Evolutionary conservation across 2,113 vertebrate genomes (phyloP).

Genomic region (Laticauda laticaudata): DNA sequence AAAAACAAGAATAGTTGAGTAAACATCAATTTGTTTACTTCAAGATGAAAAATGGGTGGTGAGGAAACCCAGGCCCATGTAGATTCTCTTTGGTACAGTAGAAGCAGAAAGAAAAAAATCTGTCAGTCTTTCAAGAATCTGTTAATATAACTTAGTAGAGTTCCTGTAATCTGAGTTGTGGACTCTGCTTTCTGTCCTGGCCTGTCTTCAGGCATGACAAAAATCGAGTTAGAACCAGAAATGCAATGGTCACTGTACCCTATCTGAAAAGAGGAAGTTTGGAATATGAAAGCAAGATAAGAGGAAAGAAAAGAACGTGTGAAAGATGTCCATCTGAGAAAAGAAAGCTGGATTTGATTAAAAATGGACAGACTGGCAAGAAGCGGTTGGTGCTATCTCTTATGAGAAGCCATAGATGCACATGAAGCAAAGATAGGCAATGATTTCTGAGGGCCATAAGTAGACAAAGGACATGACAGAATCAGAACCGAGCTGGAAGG

Average conservation of each 20-base stretch:
- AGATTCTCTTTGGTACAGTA: not conserved
- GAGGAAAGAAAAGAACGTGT: not conserved
- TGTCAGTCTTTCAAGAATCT: not conserved
- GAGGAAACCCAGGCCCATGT: not conserved
- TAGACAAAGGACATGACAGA: not conserved
- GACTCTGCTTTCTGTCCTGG: not conserved
- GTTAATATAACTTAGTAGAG: not conserved
- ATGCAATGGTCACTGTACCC: not conserved
- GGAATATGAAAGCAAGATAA: not conserved
- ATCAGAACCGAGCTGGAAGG: too few species aligned
- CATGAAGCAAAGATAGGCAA: not conserved
- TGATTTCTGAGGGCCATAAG: not conserved
- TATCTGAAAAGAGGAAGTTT: not conserved
- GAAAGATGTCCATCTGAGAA: not conserved
- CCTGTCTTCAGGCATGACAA: not conserved
- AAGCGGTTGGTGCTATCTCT: not conserved
- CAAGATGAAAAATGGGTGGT: not conserved
- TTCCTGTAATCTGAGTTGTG: not conserved
- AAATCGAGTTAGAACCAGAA: not conserved
- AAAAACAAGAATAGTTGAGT: not conserved
- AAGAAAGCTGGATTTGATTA: not conserved
- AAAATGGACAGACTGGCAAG: not conserved
- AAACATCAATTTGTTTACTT: not conserved
- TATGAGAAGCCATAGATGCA: not conserved
- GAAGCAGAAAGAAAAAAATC: not conserved